Evolutionary conservation across 2,797 vertebrate species (phyloP).

Genomic region (Threskiornis aethiopicus): DNA sequence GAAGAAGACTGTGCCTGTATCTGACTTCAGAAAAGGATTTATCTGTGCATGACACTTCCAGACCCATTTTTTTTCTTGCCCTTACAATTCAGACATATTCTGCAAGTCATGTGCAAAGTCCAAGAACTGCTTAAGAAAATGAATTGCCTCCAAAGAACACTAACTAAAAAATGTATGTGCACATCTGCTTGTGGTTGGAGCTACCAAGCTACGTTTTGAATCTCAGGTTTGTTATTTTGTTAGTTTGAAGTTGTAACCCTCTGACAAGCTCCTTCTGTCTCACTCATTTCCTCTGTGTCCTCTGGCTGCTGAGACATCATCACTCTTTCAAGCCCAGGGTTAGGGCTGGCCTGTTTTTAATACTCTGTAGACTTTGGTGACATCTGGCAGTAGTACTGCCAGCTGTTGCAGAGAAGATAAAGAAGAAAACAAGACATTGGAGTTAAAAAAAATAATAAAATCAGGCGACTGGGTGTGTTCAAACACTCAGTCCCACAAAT

Average conservation of each 20-base stretch:
- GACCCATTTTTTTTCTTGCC: background rate
- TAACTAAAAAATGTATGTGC: background rate
- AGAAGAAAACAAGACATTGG: slow-evolving; percentile 20
- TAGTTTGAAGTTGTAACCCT: background rate
- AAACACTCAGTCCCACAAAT: background rate
- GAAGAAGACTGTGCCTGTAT: background rate
- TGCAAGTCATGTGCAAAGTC: background rate
- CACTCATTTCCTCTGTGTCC: background rate
- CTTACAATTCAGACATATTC: background rate
- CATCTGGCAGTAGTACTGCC: slow-evolving; percentile 40
- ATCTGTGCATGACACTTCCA: background rate
- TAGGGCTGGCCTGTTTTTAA: slow-evolving; percentile 22
- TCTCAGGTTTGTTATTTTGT: background rate
- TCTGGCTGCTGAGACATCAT: slow-evolving; percentile 1
- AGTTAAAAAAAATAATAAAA: background rate
- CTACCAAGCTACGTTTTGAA: background rate
- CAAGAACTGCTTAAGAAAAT: background rate
- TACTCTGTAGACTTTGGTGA: background rate
- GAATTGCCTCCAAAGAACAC: background rate
- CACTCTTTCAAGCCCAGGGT: slow-evolving; percentile 15
- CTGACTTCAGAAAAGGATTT: background rate
- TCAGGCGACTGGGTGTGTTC: background rate
- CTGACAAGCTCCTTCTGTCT: slow-evolving; percentile 42
- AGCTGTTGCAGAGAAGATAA: slow-evolving; percentile 35
- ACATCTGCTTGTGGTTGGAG: background rate